Conservation (phyloP, 2,113 vertebrate genomes). For the Chamaea fasciata region DNA sequence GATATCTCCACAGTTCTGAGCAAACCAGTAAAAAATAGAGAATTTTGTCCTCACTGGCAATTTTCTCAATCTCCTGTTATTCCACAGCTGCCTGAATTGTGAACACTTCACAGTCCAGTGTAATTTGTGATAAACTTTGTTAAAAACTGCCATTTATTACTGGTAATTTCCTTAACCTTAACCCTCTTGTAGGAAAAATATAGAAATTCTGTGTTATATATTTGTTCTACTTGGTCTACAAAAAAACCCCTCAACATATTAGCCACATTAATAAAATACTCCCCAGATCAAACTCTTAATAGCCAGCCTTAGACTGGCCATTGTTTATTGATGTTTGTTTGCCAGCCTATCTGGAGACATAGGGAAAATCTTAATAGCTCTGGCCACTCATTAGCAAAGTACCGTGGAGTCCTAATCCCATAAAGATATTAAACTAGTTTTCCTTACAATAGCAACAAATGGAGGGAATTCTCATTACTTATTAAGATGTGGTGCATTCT, state of each 20-base stretch:
- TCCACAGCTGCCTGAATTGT: not conserved
- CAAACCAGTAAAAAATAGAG: not conserved
- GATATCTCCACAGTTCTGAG: not conserved
- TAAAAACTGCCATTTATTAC: not conserved
- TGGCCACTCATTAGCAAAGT: constrained; percentile 48
- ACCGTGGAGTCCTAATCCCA: not conserved
- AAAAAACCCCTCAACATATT: not conserved
- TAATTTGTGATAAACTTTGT: constrained; percentile 40
- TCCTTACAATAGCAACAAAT: constrained; percentile 37
- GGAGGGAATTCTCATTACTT: constrained; percentile 13
- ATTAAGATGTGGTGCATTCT: constrained; percentile 43
- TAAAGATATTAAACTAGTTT: constrained; percentile 53
- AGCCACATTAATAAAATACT: constrained; percentile 27
- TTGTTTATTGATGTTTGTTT: constrained; percentile 48
- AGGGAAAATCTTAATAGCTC: constrained; percentile 46
- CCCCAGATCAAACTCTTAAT: constrained; percentile 27
- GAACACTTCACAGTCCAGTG: not conserved
- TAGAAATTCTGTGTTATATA: not conserved
- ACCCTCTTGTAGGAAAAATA: not conserved
- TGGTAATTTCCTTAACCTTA: constrained; percentile 11
- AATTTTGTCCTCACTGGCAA: not conserved
- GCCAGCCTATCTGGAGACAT: constrained; percentile 43
- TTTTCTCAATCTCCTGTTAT: not conserved
- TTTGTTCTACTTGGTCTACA: not conserved
- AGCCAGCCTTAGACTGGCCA: not conserved